A percentile compares a stretch with the other conserved stretches of the same genome.
Evolutionary conservation across 2,888 invertebrate species (phyloP).

Genomic region (Watsonalla binaria): DNA sequence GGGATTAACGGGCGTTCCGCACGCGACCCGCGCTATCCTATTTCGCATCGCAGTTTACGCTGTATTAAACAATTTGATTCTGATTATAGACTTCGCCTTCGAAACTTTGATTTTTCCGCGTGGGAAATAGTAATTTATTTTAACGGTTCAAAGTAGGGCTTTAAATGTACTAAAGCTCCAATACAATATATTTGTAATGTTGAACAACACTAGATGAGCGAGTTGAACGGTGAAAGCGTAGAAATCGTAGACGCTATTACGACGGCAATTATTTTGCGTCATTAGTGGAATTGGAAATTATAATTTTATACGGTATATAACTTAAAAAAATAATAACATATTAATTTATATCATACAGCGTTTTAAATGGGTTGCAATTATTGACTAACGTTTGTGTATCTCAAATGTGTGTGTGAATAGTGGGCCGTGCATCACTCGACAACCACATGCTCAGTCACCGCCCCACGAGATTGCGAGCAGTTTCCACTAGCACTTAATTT

Average conservation of each 20-base stretch:
- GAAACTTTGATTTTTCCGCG: constrained; percentile 41
- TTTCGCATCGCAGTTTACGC: constrained; percentile 67
- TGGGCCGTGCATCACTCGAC: constrained; percentile 43
- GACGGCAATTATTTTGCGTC: too few species aligned
- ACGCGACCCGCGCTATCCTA: constrained; percentile 64
- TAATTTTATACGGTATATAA: too few species aligned
- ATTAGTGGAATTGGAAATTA: too few species aligned
- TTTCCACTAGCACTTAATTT: constrained; percentile 73
- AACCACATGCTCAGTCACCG: constrained; percentile 48
- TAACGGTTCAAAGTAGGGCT: constrained; percentile 6
- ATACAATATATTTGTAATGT: too few species aligned
- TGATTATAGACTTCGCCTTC: constrained; percentile 58
- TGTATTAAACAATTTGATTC: constrained; percentile 71
- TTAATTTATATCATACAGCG: constrained; percentile 2
- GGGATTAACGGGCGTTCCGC: constrained; percentile 61
- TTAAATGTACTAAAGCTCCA: too few species aligned
- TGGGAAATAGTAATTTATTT: constrained; percentile 25
- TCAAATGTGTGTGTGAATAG: constrained; percentile 26
- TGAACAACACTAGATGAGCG: too few species aligned
- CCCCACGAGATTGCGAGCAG: constrained; percentile 59
- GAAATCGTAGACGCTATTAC: too few species aligned
- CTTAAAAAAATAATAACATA: too few species aligned
- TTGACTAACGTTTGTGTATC: constrained; percentile 10
- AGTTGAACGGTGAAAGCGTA: too few species aligned
- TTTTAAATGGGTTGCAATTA: neutral